phyloP scores from a whole-genome alignment of 2,888 invertebrate species.

The Yponomeuta plumbellus region DNA sequence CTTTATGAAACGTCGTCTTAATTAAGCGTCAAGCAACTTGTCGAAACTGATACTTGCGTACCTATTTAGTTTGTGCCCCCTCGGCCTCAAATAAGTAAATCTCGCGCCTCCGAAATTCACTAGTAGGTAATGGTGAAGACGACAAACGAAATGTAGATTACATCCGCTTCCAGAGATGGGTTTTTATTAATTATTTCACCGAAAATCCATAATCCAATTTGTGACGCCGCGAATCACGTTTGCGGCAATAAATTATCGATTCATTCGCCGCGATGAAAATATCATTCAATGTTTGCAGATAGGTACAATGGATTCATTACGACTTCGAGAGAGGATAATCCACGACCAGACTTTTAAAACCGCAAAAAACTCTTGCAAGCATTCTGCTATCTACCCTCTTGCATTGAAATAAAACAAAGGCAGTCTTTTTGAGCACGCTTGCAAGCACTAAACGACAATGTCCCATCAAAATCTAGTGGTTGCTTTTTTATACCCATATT shows the following conservation, averaged over 20 bases:
- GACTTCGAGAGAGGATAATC: not conserved
- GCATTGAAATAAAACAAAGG: conserved; percentile 17
- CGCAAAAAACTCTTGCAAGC: conserved; percentile 10
- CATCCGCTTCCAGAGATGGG: conserved; percentile 37
- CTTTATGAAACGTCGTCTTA: too few species aligned
- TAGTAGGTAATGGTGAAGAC: conserved; percentile 40
- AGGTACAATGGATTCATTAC: conserved; percentile 10
- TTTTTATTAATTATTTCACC: conserved; percentile 40
- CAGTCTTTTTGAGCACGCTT: conserved; percentile 13
- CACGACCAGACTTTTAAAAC: conserved; percentile 9
- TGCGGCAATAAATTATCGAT: conserved; percentile 25
- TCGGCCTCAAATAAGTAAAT: conserved; percentile 50
- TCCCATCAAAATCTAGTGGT: conserved; percentile 41
- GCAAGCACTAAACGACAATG: conserved; percentile 20
- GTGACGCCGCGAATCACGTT: conserved; percentile 42
- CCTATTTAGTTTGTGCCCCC: conserved; percentile 23
- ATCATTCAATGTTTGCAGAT: conserved; percentile 23
- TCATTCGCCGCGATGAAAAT: conserved; percentile 17
- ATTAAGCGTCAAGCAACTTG: too few species aligned
- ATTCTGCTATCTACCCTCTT: not conserved
- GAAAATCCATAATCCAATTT: conserved; percentile 38
- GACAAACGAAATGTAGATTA: conserved; percentile 55
- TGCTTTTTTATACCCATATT: conserved; percentile 50
- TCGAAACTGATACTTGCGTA: not conserved
- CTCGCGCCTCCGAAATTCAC: conserved; percentile 41